Evolutionary conservation across 2,888 invertebrate genomes (phyloP), one percentile per base, ranked within the genome.

Genomic region (Carpatolechia fugitivella): DNA sequence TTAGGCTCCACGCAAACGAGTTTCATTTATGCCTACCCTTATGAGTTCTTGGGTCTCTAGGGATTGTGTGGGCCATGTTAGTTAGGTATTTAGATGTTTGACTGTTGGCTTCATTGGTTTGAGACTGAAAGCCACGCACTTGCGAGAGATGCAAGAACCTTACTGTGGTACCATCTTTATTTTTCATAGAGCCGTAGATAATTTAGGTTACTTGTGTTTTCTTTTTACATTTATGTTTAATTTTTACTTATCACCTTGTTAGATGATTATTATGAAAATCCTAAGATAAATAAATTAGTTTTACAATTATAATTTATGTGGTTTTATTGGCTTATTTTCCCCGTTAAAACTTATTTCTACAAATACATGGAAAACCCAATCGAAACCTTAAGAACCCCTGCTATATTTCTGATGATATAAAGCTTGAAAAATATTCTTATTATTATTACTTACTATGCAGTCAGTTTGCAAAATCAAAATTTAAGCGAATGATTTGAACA

Each of bases 21-120:
- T 84, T 84, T 84, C 65, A 82, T 79, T 80, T 77, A 48, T 24
- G 24, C 24, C 38, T 10, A 31, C 20, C 29, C 10, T 13, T 44
- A 44, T 29, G 1, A 2, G 44, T 44, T 44, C 14, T 24, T 3
- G 44, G 13, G 10, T 44, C 14, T 56, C 20, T 13, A 36, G 29
- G 29, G 13, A 44, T 24, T 24, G n/a, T 10, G 44, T 44, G 44
- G n/a, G 29, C 41, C 20, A 44, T 44, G 44, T 44, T 44, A 44
- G 44, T 24, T 44, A 29, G 41, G 11, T 41, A 20, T 41, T 29
- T 29, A 44, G 29, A 24, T 44, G 44, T 44, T 44, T 44, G 44
- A 13, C 24, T 44, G 44, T 44, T 44, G 24, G 29, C 29, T 44
- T n/a, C 6, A 4, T 29, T 44, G 44, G 44, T 20, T 44, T 44